Percentiles rank a stretch among this genome's conserved stretches.
Conservation (phyloP, 1,140 invertebrate species). For the Drosophila pachea region DNA sequence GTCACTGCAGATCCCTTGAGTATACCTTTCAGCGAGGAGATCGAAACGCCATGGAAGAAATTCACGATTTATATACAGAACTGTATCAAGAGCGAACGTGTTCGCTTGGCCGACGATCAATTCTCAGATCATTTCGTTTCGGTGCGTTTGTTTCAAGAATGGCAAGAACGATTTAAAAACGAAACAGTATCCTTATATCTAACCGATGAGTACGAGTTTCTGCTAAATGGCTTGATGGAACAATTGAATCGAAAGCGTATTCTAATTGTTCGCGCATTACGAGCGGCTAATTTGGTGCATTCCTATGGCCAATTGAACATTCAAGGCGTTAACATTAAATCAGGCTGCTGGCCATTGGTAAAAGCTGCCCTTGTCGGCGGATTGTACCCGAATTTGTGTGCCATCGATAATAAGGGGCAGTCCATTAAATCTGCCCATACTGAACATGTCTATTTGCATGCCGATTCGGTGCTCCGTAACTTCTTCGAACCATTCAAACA, state of each 20-base stretch:
- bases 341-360: slow-evolving; percentile 93
- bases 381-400: slow-evolving; percentile 92
- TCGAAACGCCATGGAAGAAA: slow-evolving; percentile 77
- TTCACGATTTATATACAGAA: slow-evolving; percentile 83
- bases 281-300: slow-evolving; percentile 90
- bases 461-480: slow-evolving; percentile 84
- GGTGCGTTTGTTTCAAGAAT: slow-evolving; percentile 91
- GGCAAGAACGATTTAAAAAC: slow-evolving; percentile 82
- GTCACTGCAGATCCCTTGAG: slow-evolving; percentile 87
- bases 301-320: slow-evolving; percentile 87
- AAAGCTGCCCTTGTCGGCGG: slow-evolving; percentile 93
- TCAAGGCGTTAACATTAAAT: slow-evolving; percentile 89
- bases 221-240: slow-evolving; percentile 64
- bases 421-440: slow-evolving; percentile 47
- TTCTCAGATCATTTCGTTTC: slow-evolving; percentile 95
- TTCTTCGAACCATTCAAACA: slow-evolving; percentile 68
- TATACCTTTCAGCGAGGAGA: slow-evolving; percentile 44
- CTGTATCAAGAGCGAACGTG: slow-evolving; percentile 80
- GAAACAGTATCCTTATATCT: slow-evolving; percentile 35
- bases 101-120: slow-evolving; percentile 86
- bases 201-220: slow-evolving; percentile 63
- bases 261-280: slow-evolving; percentile 90
- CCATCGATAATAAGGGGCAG: slow-evolving; percentile 78
- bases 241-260: slow-evolving; percentile 80
- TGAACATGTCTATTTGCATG: slow-evolving; percentile 41